phyloP scores from a whole-genome alignment of 2,797 vertebrate genomes.

The Peromyscus eremicus region DNA sequence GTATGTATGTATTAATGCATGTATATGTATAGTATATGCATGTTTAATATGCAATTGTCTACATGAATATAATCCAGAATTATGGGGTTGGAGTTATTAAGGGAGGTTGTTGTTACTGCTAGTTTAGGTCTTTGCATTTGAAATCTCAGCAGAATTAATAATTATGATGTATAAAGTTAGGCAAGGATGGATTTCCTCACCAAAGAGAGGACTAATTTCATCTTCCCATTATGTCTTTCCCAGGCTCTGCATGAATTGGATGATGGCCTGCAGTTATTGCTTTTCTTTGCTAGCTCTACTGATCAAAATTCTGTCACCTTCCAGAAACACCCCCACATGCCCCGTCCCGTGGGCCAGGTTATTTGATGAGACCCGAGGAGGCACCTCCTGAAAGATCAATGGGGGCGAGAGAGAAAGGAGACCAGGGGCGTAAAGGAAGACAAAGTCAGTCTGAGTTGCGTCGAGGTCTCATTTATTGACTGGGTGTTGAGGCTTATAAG shows the following conservation, averaged over 20 bases:
- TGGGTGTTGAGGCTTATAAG: too few relatives aligned
- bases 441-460: too few relatives aligned
- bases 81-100: neutral
- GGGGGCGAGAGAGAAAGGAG: too few relatives aligned
- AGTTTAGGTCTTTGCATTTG: neutral
- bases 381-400: too few relatives aligned
- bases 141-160: neutral
- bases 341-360: too few relatives aligned
- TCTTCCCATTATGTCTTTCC: neutral
- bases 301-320: neutral
- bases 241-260: neutral
- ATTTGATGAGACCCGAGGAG: too few relatives aligned
- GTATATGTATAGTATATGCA: neutral
- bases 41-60: neutral
- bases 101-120: neutral
- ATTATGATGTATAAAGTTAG: neutral
- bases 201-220: neutral
- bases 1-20: neutral
- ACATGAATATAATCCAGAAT: neutral
- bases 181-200: neutral
- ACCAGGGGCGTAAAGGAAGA: too few relatives aligned
- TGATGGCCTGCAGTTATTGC: neutral
- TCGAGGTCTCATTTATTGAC: too few relatives aligned
- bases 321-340: neutral
- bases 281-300: neutral